phyloP scores from a whole-genome alignment of 2,113 vertebrate genomes.

The Atlantisia rogersi region DNA sequence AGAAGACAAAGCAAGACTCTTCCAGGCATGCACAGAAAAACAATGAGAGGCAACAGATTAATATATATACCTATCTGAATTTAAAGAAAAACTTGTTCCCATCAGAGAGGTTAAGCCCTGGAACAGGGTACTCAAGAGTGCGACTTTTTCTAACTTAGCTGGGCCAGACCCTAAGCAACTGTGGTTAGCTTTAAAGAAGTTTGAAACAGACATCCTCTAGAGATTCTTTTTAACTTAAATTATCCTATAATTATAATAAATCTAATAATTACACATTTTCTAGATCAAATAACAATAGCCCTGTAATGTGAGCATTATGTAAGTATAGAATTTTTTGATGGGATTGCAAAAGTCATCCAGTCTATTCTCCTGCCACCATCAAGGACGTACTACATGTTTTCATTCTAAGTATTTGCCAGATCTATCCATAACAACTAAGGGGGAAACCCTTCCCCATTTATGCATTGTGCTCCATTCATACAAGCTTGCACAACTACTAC shows the following conservation, averaged over 20 bases:
- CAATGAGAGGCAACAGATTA: background rate
- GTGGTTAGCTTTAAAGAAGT: background rate
- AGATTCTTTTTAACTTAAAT: background rate
- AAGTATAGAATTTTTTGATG: background rate
- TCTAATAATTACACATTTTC: background rate
- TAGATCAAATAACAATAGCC: background rate
- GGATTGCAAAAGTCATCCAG: background rate
- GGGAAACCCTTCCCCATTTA: background rate
- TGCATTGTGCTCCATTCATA: background rate
- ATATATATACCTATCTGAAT: background rate
- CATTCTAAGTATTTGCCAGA: background rate
- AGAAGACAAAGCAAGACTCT: background rate
- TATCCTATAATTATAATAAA: background rate
- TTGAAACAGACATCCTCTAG: background rate
- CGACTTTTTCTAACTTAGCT: background rate
- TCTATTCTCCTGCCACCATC: background rate
- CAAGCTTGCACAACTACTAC: background rate
- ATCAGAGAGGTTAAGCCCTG: rapidly evolving
- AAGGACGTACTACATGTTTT: background rate
- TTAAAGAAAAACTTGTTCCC: background rate
- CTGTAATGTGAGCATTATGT: background rate
- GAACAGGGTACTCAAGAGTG: background rate
- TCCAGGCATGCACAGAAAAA: background rate
- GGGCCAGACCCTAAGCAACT: background rate
- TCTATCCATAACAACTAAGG: background rate